These are phyloP conservation scores for Tetragonula carbonaria DNA, from an alignment of 2,888 invertebrate genomes.

Conservation along the genomic window DNA sequence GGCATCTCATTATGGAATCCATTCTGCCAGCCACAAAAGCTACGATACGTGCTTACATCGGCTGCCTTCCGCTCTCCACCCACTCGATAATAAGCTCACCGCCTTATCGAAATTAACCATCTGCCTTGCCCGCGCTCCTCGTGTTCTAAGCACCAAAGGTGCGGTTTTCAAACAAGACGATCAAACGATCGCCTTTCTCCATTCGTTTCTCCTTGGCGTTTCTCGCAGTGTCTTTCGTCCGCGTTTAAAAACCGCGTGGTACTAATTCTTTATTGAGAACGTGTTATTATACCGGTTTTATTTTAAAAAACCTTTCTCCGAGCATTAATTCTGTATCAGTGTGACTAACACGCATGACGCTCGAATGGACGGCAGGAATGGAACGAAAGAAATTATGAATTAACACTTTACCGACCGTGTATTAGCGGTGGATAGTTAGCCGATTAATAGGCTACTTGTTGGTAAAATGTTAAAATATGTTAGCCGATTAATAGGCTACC, in stretches of 20 bases:
- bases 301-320: not conserved
- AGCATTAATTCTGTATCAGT: not conserved
- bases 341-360: not conserved
- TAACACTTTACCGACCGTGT: too few relatives aligned
- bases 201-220: not conserved
- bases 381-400: not conserved
- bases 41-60: conserved; percentile 62
- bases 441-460: too few relatives aligned
- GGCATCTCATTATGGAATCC: conserved; percentile 79
- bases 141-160: conserved; percentile 1
- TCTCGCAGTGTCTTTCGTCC: not conserved
- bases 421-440: too few relatives aligned
- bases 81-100: conserved; percentile 65
- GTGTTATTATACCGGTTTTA: not conserved
- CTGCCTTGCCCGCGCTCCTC: conserved; percentile 26
- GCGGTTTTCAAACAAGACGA: not conserved
- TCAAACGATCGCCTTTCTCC: not conserved
- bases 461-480: too few relatives aligned
- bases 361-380: too few relatives aligned
- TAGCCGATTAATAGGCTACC: too few relatives aligned
- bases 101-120: conserved; percentile 61
- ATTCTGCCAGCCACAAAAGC: conserved; percentile 71
- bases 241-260: not conserved
- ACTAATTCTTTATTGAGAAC: not conserved
- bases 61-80: conserved; percentile 51